Conservation (phyloP, 1,140 invertebrate species). For the Pachyrhynchus sulphureomaculatus region DNA sequence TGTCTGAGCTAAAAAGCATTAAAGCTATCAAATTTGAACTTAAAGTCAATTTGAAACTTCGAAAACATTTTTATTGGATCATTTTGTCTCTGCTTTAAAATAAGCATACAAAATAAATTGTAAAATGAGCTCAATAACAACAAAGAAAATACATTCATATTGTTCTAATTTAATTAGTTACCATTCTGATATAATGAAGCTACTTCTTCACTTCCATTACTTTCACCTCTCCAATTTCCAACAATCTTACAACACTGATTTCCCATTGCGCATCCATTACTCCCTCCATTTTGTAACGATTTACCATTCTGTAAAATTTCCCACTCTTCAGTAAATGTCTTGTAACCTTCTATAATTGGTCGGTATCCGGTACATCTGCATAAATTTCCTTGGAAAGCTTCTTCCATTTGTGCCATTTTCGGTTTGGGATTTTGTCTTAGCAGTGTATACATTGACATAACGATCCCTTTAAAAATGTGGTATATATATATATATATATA, state of each 20-base stretch:
- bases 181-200: constrained; percentile 30
- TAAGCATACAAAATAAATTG: too few relatives aligned
- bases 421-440: constrained; percentile 67
- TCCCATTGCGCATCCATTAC: constrained; percentile 60
- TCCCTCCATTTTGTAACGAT: constrained; percentile 32
- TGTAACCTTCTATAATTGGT: constrained; percentile 86
- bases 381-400: constrained; percentile 86
- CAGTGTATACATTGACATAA: constrained; percentile 92
- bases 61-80: too few relatives aligned
- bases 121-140: too few relatives aligned
- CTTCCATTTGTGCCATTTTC: constrained; percentile 73
- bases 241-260: constrained; percentile 60
- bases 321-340: constrained; percentile 81
- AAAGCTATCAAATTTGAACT: too few relatives aligned
- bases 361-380: constrained; percentile 90
- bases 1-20: too few relatives aligned
- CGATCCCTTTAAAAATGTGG: constrained; percentile 64
- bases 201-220: neutral
- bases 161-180: too few relatives aligned
- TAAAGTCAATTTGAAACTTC: too few relatives aligned
- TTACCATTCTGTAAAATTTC: constrained; percentile 51
- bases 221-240: constrained; percentile 12
- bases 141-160: too few relatives aligned
- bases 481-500: too few relatives aligned
- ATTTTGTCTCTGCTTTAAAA: too few relatives aligned